Evolutionary conservation across 2,888 invertebrate genomes (phyloP), one percentile per base, ranked within the genome.

Genomic region (Colletes collaris): DNA sequence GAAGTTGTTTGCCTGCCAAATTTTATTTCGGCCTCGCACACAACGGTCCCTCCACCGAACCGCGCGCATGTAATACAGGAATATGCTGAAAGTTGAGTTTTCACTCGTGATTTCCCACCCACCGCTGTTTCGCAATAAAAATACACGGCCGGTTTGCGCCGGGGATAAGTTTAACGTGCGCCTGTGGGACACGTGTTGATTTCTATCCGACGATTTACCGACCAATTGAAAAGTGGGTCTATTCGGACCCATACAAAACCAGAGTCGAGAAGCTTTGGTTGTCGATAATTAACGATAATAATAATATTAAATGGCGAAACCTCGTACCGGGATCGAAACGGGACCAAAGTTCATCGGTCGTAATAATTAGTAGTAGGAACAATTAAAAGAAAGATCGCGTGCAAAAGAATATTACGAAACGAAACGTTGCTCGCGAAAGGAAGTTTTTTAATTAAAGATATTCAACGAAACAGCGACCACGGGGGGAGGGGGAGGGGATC

Each of bases 171-270:
- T 6, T 8, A 10, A 50, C 56, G 50, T 13, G 52, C 44, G 56
- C 50, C 59, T 68, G 59, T 8, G 70, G 55, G 78, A 78, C 78
- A 78, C 78, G 78, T 79, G 79, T 78, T 79, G 78, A 79, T 70
- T 79, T 78, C 64, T 52, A 44, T 11, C 49, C 40, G 55, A 27
- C 19, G 16, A 55, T 70, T 70, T 13, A 8, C 10, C 6, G 55
- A 27, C n/a, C 63, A 71, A 56, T 56, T 63, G 50, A 44, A 40
- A 40, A 40, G 27, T 27, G 27, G 27, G 27, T 27, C 27, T 27
- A 27, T 27, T 27, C 27, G 0, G 27, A 0, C 27, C 27, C 27
- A 27, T 27, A 27, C 27, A 27, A 27, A 27, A 27, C 27, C 27
- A 27, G 27, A 27, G 27, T 27, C 27, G 27, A 27, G 27, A 27